phyloP scores from a whole-genome alignment of 2,113 vertebrate genomes.

The Barnardius zonarius region DNA sequence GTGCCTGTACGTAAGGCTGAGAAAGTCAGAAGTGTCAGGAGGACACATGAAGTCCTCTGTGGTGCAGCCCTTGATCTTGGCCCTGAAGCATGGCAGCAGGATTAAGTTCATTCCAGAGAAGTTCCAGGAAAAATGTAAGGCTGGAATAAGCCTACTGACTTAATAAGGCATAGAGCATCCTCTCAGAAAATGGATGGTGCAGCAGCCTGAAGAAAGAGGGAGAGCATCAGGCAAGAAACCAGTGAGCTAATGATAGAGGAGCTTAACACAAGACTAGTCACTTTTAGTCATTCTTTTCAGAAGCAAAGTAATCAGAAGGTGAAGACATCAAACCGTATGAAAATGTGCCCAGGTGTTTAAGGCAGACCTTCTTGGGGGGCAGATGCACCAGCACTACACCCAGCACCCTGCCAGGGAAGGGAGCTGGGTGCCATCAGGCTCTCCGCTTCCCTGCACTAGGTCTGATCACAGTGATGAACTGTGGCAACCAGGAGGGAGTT shows the following conservation, averaged over 20 bases:
- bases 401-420: background rate
- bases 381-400: background rate
- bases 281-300: background rate
- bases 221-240: background rate
- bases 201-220: background rate
- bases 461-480: background rate
- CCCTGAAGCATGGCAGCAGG: background rate
- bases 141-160: background rate
- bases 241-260: background rate
- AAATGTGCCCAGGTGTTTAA: background rate
- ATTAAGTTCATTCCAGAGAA: background rate
- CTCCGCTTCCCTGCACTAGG: background rate
- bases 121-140: background rate
- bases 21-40: background rate
- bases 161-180: background rate
- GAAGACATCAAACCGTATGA: background rate
- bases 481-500: fast-evolving
- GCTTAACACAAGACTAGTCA: background rate
- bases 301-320: background rate
- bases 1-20: background rate
- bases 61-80: background rate
- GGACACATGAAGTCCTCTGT: background rate
- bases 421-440: background rate
- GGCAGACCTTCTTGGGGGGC: background rate
- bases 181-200: background rate